Percentiles rank a stretch among this genome's conserved stretches.
These are phyloP conservation scores for Malurus melanocephalus DNA, from an alignment of 2,113 vertebrate species.

Conservation along the genomic window DNA sequence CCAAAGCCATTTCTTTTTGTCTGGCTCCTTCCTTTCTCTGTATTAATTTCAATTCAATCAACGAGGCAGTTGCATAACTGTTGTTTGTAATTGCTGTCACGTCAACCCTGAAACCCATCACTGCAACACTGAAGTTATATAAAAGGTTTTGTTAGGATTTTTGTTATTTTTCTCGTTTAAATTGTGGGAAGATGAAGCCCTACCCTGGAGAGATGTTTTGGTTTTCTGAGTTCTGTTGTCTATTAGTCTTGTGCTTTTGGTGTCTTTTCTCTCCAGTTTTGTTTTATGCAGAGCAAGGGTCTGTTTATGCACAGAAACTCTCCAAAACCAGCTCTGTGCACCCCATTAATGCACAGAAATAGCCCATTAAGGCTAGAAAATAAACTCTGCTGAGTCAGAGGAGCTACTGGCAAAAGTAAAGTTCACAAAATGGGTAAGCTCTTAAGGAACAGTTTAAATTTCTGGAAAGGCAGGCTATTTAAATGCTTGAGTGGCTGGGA, in stretches of 20 bases:
- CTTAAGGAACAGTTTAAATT: neutral
- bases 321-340: neutral
- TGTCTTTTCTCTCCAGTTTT: neutral
- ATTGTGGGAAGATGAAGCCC: constrained; percentile 20
- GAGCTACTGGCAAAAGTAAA: neutral
- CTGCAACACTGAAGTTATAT: constrained; percentile 18
- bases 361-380: neutral
- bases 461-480: neutral
- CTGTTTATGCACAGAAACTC: neutral
- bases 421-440: neutral
- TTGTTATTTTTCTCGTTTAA: constrained; percentile 4
- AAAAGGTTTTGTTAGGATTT: constrained; percentile 34
- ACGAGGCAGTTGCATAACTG: constrained; percentile 43
- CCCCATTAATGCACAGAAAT: neutral
- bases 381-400: neutral
- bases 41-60: constrained; percentile 58
- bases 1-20: neutral
- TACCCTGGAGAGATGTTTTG: constrained; percentile 27
- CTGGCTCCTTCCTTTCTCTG: constrained; percentile 5
- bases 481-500: neutral
- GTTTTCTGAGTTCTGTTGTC: constrained; percentile 37
- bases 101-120: constrained; percentile 3
- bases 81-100: constrained; percentile 61
- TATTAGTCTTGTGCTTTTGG: neutral
- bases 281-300: neutral